Percentiles rank a stretch among this genome's conserved stretches.
phyloP scores from a whole-genome alignment of 2,113 vertebrate species.

The Danionella cerebrum region DNA sequence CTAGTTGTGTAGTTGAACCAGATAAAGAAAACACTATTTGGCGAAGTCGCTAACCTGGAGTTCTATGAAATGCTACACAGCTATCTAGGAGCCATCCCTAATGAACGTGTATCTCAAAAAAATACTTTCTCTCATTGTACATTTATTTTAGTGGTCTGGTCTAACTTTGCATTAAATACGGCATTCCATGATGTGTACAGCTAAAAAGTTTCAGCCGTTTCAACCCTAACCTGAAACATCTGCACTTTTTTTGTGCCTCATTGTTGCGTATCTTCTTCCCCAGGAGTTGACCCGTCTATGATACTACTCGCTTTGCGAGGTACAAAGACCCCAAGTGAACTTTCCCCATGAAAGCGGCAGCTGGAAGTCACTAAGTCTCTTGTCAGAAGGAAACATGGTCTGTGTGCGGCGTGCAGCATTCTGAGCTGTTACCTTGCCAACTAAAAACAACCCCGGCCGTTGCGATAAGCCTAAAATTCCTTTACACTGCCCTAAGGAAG shows the following conservation, averaged over 20 bases:
- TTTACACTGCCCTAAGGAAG: conserved; percentile 11
- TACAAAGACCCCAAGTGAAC: conserved; percentile 9
- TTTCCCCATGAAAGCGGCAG: background rate
- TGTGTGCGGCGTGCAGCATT: conserved; percentile 24
- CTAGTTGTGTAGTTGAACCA: no score
- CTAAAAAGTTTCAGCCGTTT: background rate
- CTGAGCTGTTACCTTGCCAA: conserved; percentile 46
- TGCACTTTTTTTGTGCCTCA: no score
- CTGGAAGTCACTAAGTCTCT: conserved; percentile 17
- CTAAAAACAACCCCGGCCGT: conserved; percentile 31
- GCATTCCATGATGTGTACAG: no score
- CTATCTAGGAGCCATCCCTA: no score
- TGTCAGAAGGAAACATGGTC: background rate
- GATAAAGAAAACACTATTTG: no score
- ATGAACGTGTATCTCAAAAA: no score
- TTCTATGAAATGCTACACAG: no score
- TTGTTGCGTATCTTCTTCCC: background rate
- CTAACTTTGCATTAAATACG: background rate
- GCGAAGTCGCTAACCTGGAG: no score
- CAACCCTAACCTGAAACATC: background rate
- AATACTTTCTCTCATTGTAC: no score
- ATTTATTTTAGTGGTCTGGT: background rate
- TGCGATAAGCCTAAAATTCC: conserved; percentile 41
- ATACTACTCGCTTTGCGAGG: background rate
- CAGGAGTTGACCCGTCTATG: conserved; percentile 24